Percentiles rank a stretch among this genome's conserved stretches.
These are phyloP conservation scores for Buteo buteo DNA, from an alignment of 2,113 vertebrate species.

Conservation along the genomic window DNA sequence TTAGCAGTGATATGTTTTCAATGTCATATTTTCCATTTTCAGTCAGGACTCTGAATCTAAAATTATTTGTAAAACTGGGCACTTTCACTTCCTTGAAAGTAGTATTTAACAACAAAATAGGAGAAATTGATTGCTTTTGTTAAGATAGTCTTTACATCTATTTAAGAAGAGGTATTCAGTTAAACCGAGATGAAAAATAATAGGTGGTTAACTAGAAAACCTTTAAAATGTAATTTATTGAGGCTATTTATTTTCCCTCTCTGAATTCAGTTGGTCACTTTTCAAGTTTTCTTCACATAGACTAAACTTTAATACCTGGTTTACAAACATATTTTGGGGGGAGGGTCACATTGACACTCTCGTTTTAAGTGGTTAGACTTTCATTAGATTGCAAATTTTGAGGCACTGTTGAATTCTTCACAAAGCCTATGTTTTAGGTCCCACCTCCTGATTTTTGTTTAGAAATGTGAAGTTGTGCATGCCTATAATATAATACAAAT, in stretches of 20 bases:
- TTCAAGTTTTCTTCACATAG: background rate
- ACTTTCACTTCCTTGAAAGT: background rate
- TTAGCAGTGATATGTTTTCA: background rate
- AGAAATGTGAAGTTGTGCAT: conserved; percentile 37
- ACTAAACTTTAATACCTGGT: background rate
- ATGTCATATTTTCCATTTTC: background rate
- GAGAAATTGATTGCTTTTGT: background rate
- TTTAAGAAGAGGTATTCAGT: background rate
- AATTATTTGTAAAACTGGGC: background rate
- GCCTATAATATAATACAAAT: background rate
- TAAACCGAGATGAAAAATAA: background rate
- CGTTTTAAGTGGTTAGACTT: background rate
- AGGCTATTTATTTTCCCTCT: background rate
- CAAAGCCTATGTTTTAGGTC: background rate
- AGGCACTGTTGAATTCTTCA: background rate
- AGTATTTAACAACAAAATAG: background rate
- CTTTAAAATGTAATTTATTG: background rate
- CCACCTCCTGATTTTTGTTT: background rate
- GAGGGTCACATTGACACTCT: background rate
- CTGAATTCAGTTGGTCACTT: background rate
- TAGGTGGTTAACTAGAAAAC: background rate
- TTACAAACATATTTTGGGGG: background rate
- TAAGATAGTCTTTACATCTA: background rate
- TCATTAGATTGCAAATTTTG: background rate
- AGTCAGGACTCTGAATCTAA: background rate